These are phyloP conservation scores for Microplitis manilae DNA, from an alignment of 2,888 invertebrate species.

Conservation along the genomic window DNA sequence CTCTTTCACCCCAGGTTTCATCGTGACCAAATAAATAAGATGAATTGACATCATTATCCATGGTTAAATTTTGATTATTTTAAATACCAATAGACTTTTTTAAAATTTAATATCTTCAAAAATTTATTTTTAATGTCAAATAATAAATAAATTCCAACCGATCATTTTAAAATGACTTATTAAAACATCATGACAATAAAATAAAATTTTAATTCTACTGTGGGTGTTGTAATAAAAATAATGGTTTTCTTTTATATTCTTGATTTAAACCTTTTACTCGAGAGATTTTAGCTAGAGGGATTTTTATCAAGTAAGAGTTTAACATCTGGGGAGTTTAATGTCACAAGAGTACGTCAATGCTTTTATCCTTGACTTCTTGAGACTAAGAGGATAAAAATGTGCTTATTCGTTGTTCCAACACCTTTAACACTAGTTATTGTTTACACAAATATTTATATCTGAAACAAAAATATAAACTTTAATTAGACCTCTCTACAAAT, in stretches of 20 bases:
- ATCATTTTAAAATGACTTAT: too few relatives aligned
- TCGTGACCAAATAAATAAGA: slow-evolving; percentile 74
- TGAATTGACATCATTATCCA: slow-evolving; percentile 63
- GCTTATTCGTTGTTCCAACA: not conserved
- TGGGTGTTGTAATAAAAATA: too few relatives aligned
- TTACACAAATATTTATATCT: not conserved
- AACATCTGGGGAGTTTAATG: not conserved
- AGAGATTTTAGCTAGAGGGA: not conserved
- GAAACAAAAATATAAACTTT: not conserved
- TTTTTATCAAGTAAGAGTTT: not conserved
- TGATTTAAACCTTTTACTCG: not conserved
- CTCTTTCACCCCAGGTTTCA: slow-evolving; percentile 74
- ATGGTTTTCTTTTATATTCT: not conserved
- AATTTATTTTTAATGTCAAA: too few relatives aligned
- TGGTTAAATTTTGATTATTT: not conserved
- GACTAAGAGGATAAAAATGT: not conserved
- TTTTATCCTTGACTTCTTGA: not conserved
- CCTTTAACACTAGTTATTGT: not conserved
- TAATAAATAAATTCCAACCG: too few relatives aligned
- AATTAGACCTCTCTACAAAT: not conserved
- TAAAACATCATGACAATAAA: too few relatives aligned
- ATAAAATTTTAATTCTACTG: too few relatives aligned
- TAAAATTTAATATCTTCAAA: too few relatives aligned
- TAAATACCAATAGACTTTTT: too few relatives aligned
- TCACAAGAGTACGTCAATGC: not conserved